These are phyloP conservation scores for Limanda limanda DNA, from an alignment of 2,113 vertebrate species.

Conservation along the genomic window DNA sequence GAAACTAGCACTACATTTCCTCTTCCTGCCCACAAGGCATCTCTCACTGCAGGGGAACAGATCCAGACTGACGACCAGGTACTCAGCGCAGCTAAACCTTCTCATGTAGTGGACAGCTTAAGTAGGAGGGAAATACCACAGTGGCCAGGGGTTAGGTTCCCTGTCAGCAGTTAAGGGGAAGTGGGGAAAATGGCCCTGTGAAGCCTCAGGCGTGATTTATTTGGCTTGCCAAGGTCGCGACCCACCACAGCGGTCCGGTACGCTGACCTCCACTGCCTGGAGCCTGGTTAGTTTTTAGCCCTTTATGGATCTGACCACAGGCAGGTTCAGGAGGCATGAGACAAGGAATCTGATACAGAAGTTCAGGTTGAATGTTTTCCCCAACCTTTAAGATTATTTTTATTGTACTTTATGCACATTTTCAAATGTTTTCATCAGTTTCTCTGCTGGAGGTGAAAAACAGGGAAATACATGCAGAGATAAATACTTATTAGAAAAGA, in stretches of 20 bases:
- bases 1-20: neutral
- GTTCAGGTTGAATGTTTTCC: slow-evolving; percentile 60
- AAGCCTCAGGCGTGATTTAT: slow-evolving; percentile 77
- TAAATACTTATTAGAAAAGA: neutral
- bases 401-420: slow-evolving; percentile 1
- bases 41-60: slow-evolving; percentile 38
- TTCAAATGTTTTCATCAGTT: slow-evolving; percentile 1
- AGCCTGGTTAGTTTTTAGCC: slow-evolving; percentile 52
- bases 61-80: slow-evolving; percentile 59
- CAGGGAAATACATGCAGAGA: neutral
- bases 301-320: slow-evolving; percentile 32
- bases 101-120: slow-evolving; percentile 42
- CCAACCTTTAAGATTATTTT: slow-evolving; percentile 30
- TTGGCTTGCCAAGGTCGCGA: slow-evolving; percentile 60
- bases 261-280: slow-evolving; percentile 49
- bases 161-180: slow-evolving; percentile 61
- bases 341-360: slow-evolving; percentile 42
- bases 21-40: slow-evolving; percentile 54
- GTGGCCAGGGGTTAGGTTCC: slow-evolving; percentile 55
- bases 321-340: slow-evolving; percentile 26
- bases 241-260: slow-evolving; percentile 55
- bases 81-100: slow-evolving; percentile 37
- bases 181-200: slow-evolving; percentile 57
- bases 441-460: neutral
- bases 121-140: slow-evolving; percentile 55